Evolutionary conservation across 2,888 invertebrate genomes (phyloP).

Genomic region (Anoplius nigerrimus): DNA sequence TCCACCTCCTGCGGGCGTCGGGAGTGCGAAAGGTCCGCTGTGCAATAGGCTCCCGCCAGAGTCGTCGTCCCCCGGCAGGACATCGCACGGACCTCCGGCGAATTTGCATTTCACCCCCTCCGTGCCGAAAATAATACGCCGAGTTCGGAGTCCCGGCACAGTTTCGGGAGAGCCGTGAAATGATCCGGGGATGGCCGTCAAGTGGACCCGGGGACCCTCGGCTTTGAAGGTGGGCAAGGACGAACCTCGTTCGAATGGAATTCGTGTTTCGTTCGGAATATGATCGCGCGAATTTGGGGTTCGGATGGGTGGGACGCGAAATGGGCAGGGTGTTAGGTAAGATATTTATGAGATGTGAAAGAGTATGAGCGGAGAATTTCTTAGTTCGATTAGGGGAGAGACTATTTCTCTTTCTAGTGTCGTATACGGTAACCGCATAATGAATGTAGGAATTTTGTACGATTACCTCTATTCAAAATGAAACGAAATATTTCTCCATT

Average conservation of each 20-base stretch:
- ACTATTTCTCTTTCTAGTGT: too few species aligned
- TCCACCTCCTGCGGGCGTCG: too few species aligned
- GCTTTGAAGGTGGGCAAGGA: neutral
- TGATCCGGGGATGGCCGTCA: neutral
- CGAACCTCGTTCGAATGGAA: neutral
- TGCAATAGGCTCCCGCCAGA: neutral
- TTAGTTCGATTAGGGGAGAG: too few species aligned
- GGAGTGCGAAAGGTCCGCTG: neutral
- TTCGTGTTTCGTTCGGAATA: neutral
- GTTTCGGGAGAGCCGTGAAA: conserved; percentile 1
- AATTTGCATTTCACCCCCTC: conserved; percentile 6
- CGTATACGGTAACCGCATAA: too few species aligned
- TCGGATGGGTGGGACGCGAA: too few species aligned
- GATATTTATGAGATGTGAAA: too few species aligned
- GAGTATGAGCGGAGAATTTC: too few species aligned
- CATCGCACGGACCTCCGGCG: neutral
- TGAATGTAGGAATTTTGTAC: too few species aligned
- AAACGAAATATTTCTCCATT: too few species aligned
- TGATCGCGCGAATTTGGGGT: neutral
- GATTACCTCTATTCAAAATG: too few species aligned
- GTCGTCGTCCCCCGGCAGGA: neutral
- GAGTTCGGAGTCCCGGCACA: neutral
- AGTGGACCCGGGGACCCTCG: too few species aligned
- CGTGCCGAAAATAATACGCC: conserved; percentile 11
- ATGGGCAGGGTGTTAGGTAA: too few species aligned